These are phyloP conservation scores for Eurosta solidaginis DNA, from an alignment of 1,140 invertebrate species.

Conservation along the genomic window DNA sequence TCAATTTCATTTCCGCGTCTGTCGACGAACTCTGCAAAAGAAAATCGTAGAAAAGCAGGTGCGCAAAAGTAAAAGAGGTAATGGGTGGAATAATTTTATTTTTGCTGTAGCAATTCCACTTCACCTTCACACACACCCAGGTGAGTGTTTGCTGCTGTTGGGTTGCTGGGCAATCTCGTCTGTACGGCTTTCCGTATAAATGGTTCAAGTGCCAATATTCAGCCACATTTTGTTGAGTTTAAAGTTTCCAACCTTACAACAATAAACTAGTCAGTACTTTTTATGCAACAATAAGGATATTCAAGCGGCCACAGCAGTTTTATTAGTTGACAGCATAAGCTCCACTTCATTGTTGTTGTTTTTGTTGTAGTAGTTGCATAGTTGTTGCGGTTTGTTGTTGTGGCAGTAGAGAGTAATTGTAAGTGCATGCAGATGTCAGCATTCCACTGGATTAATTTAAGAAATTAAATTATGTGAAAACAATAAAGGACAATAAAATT, in stretches of 20 bases:
- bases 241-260: background rate
- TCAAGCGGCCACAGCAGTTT: background rate
- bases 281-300: background rate
- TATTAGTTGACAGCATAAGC: background rate
- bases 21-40: no score
- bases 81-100: no score
- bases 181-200: background rate
- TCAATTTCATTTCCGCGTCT: no score
- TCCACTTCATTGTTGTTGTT: background rate
- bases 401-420: background rate
- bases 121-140: background rate
- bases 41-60: no score
- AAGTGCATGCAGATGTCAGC: constrained; percentile 3
- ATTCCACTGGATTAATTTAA: background rate
- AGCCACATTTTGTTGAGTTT: background rate
- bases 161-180: background rate
- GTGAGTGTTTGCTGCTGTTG: background rate
- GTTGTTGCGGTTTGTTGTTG: background rate
- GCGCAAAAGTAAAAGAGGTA: no score
- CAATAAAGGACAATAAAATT: constrained; percentile 14
- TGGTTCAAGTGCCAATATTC: background rate
- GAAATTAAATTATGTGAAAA: constrained; percentile 23
- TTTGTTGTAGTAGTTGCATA: background rate
- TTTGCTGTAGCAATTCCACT: no score
- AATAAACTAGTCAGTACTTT: background rate